Conservation (phyloP, 2,797 vertebrate species). For the Apodemus agrarius region DNA sequence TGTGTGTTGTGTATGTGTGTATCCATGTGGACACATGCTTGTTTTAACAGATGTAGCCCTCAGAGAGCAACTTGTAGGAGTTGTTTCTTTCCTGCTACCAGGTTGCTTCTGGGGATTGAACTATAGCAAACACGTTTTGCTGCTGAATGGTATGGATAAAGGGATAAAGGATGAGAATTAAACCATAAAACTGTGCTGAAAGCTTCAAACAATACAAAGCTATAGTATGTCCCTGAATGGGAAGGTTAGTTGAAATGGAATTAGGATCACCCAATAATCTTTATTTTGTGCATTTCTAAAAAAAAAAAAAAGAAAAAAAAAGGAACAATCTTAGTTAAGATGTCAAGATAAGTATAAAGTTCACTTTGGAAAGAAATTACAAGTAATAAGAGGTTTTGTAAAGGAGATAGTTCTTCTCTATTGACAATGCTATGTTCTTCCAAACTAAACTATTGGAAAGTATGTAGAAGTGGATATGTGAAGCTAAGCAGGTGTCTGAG, state of each 20-base stretch:
- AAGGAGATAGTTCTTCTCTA: neutral
- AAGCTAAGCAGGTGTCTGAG: neutral
- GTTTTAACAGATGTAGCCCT: neutral
- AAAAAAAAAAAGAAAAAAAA: too few species aligned
- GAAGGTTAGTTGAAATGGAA: too few species aligned
- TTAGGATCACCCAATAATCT: constrained; percentile 19
- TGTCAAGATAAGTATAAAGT: neutral
- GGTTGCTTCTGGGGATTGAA: neutral
- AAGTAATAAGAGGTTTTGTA: neutral
- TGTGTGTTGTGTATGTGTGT: neutral
- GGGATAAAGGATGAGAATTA: neutral
- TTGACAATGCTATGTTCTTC: neutral
- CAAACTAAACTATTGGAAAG: neutral
- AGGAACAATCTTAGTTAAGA: neutral
- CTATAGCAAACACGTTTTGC: neutral
- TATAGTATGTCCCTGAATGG: neutral
- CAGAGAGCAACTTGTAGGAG: neutral
- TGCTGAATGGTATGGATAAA: neutral
- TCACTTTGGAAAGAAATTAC: neutral
- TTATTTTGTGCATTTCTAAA: neutral
- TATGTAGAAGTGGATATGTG: neutral
- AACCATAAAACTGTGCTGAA: constrained; percentile 23
- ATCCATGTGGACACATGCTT: neutral
- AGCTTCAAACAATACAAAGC: neutral
- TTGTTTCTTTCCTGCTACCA: neutral